phyloP scores from a whole-genome alignment of 2,888 invertebrate genomes.

The Leptopterna dolabrata region DNA sequence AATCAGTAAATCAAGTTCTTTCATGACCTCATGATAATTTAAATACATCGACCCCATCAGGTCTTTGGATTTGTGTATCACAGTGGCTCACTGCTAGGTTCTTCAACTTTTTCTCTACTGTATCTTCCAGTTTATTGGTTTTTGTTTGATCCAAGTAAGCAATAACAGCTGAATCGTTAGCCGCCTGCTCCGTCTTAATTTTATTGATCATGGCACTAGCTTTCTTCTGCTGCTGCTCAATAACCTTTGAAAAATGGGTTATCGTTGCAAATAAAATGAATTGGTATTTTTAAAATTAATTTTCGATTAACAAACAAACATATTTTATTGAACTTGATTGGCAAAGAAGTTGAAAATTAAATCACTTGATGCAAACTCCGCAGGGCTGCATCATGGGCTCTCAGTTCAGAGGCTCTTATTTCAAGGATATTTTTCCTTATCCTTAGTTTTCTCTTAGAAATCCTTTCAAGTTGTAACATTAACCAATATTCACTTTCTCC shows the following conservation, averaged over 20 bases:
- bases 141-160: conserved; percentile 24
- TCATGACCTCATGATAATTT: no score
- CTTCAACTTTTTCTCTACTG: conserved; percentile 20
- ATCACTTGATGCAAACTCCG: neutral
- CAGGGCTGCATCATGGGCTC: neutral
- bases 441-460: conserved; percentile 3
- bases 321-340: no score
- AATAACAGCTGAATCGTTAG: neutral
- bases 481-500: conserved; percentile 47
- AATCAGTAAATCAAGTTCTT: no score
- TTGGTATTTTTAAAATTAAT: no score
- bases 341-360: no score
- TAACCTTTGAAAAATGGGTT: neutral
- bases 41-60: no score
- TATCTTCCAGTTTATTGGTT: conserved; percentile 30
- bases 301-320: no score
- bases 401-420: conserved; percentile 1
- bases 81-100: neutral
- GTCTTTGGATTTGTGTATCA: no score
- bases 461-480: conserved; percentile 29
- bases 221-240: neutral
- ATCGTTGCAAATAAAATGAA: no score
- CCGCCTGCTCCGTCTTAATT: neutral
- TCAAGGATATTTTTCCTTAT: conserved; percentile 9
- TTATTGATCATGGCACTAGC: neutral